Evolutionary conservation across 2,797 vertebrate species (phyloP), one percentile per base, ranked within the genome.

Genomic region (Sebastes wilsoni): DNA sequence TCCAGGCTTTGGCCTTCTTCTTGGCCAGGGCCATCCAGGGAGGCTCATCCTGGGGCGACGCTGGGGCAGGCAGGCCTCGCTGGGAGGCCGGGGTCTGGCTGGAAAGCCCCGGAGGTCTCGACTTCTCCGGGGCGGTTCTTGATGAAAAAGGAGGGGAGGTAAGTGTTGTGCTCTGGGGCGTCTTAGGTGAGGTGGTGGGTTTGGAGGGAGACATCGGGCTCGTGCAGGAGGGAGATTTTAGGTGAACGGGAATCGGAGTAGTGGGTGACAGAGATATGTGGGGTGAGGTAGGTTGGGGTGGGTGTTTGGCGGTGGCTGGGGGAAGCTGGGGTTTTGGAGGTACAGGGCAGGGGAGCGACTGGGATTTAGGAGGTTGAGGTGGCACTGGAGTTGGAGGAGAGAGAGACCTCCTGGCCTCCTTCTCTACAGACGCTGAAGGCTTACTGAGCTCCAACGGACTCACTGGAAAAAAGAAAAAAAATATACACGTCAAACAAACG

Each of bases 1-100:
- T 99, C 97, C 98, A 98, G 6, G 97, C 98, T 93, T 99, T 97
- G 87, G 97, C 96, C 91, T 99, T 99, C 92, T 99, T 97, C 95
- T 98, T 98, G 88, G 98, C 97, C 86, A 99, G 79, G 2, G 97
- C 97, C 83, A 99, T 95, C 97, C 97, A 99, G 2, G 96, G 96
- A 0, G 97, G 97, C 87, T 98, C 97, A 1, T 95, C 95, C 75
- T 97, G 92, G 70, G 93, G 85, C 81, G 95, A 75, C 2, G 88
- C 64, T 0, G 95, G 91, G 58, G 92, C 66, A 76, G 89, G 72
- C 34, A 67, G 73, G 22, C 79, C 74, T n/a, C 84, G 62, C 68
- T 76, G 85, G 14, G 87, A 28, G 22, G 82, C 8, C 0, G 58
- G 49, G 16, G 34, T 58, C 68, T 84, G 86, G 32, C 80, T 61